A percentile compares a stretch with the other conserved stretches of the same genome.
Evolutionary conservation across 2,888 invertebrate genomes (phyloP).

Genomic region (Cyclophora punctaria): DNA sequence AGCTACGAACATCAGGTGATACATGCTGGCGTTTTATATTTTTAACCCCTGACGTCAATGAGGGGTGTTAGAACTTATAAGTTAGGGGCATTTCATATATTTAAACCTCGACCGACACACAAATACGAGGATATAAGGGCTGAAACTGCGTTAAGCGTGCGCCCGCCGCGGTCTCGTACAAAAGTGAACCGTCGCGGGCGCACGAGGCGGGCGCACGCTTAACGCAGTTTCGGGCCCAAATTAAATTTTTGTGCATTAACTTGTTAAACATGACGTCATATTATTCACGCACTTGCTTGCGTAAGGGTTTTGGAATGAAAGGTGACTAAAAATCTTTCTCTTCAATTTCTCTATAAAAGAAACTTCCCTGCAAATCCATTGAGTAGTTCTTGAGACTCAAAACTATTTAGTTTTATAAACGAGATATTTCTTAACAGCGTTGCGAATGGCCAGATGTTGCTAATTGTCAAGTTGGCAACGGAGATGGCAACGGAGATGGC

Average conservation of each 20-base stretch:
- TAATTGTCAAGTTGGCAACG: conserved; percentile 14
- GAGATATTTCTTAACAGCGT: conserved; percentile 6
- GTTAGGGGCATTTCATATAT: not conserved
- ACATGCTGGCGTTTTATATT: not conserved
- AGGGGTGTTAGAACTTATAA: too few species aligned
- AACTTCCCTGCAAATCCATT: too few species aligned
- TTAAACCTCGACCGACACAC: not conserved
- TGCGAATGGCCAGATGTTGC: conserved; percentile 14
- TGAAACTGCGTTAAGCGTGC: too few species aligned
- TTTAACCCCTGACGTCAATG: not conserved
- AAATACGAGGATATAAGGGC: not conserved
- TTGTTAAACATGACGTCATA: not conserved
- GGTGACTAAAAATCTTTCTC: too few species aligned
- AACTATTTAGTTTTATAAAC: too few species aligned
- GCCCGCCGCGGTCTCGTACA: too few species aligned
- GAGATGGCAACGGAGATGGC: not conserved
- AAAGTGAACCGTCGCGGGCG: too few species aligned
- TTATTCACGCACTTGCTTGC: not conserved
- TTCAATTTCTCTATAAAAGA: too few species aligned
- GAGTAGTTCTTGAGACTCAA: too few species aligned
- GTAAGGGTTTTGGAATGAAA: not conserved
- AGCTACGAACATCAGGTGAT: conserved; percentile 27
- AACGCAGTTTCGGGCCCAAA: too few species aligned
- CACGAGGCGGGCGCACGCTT: too few species aligned
- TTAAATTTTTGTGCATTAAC: not conserved